Conservation (phyloP, 2,888 invertebrate genomes). For the Conus canariensis region DNA sequence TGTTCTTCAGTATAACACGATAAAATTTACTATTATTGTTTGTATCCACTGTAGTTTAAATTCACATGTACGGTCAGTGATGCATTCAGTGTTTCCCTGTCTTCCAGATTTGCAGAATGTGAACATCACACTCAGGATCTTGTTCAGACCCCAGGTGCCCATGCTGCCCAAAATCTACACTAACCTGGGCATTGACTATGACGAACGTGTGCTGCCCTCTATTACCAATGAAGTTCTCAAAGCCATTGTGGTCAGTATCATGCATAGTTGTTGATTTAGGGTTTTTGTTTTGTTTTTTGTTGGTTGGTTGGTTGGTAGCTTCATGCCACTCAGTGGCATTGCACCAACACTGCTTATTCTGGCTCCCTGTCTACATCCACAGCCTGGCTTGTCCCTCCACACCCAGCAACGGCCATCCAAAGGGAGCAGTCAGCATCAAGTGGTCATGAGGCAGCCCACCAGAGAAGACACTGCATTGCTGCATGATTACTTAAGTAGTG, state of each 20-base stretch:
- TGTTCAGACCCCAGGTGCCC: conserved; percentile 96
- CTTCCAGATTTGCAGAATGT: conserved; percentile 96
- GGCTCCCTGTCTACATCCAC: background rate
- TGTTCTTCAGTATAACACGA: too few relatives aligned
- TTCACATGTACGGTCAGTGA: too few relatives aligned
- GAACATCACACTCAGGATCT: conserved; percentile 97
- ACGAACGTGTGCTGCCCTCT: conserved; percentile 98
- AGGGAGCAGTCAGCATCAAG: too few relatives aligned
- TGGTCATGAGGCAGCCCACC: too few relatives aligned
- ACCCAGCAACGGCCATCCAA: too few relatives aligned
- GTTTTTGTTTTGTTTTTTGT: background rate
- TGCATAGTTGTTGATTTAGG: too few relatives aligned
- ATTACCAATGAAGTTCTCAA: conserved; percentile 99
- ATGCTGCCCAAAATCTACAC: conserved; percentile 96
- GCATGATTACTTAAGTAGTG: too few relatives aligned
- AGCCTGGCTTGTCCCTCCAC: too few relatives aligned
- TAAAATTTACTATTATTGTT: too few relatives aligned
- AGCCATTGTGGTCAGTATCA: conserved; percentile 88
- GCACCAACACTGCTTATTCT: background rate
- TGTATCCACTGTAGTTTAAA: too few relatives aligned
- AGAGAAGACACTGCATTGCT: too few relatives aligned
- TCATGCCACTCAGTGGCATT: too few relatives aligned
- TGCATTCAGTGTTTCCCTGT: background rate
- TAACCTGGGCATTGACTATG: conserved; percentile 97
- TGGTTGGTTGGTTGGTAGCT: background rate